These are phyloP conservation scores for Apis mellifera DNA, from an alignment of 1,140 invertebrate genomes.

Conservation along the genomic window DNA sequence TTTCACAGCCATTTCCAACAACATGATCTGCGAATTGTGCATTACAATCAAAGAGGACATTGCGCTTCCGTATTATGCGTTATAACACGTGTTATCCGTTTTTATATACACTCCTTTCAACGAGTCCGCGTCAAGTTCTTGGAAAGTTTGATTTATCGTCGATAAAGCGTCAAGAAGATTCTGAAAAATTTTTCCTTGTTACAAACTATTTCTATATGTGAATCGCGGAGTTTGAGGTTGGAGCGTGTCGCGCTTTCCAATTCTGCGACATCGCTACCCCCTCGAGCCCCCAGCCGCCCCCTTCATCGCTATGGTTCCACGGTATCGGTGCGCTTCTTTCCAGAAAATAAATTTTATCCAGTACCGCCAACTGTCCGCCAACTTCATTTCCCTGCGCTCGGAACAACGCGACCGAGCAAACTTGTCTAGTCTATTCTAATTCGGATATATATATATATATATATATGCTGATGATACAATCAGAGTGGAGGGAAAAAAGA, in stretches of 20 bases:
- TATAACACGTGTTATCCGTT: not conserved
- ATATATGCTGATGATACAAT: too few species aligned
- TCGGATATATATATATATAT: not conserved
- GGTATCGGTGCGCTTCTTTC: not conserved
- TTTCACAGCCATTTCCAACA: conserved; percentile 70
- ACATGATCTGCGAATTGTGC: conserved; percentile 69
- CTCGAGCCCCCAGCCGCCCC: too few species aligned
- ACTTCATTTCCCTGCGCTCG: conserved; percentile 24
- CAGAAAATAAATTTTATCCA: conserved; percentile 36
- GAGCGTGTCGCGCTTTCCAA: conserved; percentile 45
- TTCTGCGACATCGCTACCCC: conserved; percentile 37
- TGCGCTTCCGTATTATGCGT: not conserved
- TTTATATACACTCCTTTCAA: not conserved
- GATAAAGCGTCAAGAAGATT: conserved; percentile 14
- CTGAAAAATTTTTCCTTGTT: conserved; percentile 34
- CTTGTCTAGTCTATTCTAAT: not conserved
- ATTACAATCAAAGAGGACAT: conserved; percentile 65
- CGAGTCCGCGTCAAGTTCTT: not conserved
- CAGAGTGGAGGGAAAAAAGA: too few species aligned
- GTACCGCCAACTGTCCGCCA: conserved; percentile 1
- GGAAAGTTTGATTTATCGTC: conserved; percentile 38
- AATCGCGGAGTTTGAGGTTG: conserved; percentile 25
- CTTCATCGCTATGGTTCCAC: not conserved
- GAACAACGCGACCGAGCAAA: not conserved
- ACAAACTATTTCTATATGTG: conserved; percentile 13